Conservation (phyloP, 1,140 invertebrate species). For the Paracyclopina nana region DNA sequence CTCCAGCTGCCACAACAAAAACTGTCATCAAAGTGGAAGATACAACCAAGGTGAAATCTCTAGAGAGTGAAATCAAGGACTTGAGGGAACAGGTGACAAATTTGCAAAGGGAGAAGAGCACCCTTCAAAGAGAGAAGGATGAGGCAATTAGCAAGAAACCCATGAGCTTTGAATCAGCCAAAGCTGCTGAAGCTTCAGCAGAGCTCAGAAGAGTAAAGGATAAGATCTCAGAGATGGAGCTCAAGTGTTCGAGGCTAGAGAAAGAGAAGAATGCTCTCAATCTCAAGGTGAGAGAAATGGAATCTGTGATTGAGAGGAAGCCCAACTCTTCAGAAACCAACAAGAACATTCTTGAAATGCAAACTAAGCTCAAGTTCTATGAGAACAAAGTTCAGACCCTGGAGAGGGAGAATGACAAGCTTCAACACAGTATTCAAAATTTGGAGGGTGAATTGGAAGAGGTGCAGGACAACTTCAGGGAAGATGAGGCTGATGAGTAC, state of each 20-base stretch:
- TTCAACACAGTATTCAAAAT: constrained; percentile 78
- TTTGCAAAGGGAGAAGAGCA: too few relatives aligned
- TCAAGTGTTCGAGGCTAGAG: constrained; percentile 48
- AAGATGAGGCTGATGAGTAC: constrained; percentile 93
- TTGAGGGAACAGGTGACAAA: too few relatives aligned
- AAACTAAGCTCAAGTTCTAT: constrained; percentile 55
- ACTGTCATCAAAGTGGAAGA: too few relatives aligned
- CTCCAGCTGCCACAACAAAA: too few relatives aligned
- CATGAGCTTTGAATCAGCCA: constrained; percentile 16
- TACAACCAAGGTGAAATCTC: too few relatives aligned
- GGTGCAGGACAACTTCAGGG: constrained; percentile 90
- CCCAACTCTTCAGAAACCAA: constrained; percentile 28
- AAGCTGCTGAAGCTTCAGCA: constrained; percentile 39
- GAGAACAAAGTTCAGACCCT: constrained; percentile 75
- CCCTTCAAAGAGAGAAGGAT: too few relatives aligned
- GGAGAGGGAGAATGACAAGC: constrained; percentile 87
- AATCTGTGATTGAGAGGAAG: constrained; percentile 37
- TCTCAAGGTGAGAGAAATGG: constrained; percentile 43
- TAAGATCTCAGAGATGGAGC: constrained; percentile 57
- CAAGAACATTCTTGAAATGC: constrained; percentile 34
- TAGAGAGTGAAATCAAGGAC: too few relatives aligned
- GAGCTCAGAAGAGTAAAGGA: constrained; percentile 22
- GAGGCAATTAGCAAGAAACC: background rate
- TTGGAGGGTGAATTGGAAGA: constrained; percentile 93
- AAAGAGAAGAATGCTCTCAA: constrained; percentile 56